Conservation (phyloP, 2,797 vertebrate species). For the Discoglossus pictus region DNA sequence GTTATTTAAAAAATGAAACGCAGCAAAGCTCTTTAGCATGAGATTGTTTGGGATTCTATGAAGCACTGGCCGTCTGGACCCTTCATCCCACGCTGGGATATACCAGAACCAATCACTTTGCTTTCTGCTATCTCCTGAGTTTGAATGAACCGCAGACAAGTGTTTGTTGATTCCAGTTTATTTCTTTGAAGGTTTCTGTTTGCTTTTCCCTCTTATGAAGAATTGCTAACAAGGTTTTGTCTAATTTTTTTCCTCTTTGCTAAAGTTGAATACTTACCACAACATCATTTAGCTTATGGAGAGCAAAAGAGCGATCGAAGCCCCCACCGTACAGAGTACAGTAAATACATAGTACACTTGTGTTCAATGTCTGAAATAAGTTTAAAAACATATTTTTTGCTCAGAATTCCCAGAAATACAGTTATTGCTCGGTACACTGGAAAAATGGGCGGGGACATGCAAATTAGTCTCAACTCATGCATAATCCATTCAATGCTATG, state of each 20-base stretch:
- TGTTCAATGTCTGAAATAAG: no score
- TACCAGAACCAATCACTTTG: conserved; percentile 62
- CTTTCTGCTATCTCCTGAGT: conserved; percentile 38
- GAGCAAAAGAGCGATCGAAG: no score
- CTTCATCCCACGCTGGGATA: conserved; percentile 74
- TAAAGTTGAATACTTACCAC: conserved; percentile 86
- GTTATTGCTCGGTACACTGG: no score
- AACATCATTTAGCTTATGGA: no score
- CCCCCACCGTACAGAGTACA: no score
- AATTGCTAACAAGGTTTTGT: conserved; percentile 32
- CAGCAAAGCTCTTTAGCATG: conserved; percentile 78
- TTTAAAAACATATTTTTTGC: no score
- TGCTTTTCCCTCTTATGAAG: conserved; percentile 15
- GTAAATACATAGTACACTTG: no score
- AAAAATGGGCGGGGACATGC: no score
- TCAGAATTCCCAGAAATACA: no score
- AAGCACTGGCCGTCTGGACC: conserved; percentile 71
- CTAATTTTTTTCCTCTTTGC: conserved; percentile 70
- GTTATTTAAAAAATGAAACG: conserved; percentile 74
- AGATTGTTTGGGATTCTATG: conserved; percentile 65
- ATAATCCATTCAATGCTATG: no score
- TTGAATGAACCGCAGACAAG: conserved; percentile 44
- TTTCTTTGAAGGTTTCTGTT: conserved; percentile 19
- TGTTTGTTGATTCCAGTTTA: conserved; percentile 25
- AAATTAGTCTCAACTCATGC: no score